Percentiles rank a stretch among this genome's conserved stretches.
These are phyloP conservation scores for Eufriesea mexicana DNA, from an alignment of 1,140 invertebrate species.

Conservation along the genomic window DNA sequence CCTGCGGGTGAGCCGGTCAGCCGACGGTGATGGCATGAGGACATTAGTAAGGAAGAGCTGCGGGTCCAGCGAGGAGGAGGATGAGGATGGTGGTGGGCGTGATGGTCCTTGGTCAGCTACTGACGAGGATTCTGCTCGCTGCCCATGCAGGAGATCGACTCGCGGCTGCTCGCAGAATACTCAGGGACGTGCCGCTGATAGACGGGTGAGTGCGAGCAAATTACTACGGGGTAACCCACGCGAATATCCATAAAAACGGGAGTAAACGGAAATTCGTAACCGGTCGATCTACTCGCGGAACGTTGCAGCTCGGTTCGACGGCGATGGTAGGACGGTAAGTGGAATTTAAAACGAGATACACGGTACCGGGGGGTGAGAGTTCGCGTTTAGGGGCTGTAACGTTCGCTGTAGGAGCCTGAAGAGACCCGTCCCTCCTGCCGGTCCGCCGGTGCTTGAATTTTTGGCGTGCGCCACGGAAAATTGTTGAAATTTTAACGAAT, in stretches of 20 bases:
- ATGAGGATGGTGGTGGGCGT: slow-evolving; percentile 82
- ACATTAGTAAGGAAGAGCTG: slow-evolving; percentile 77
- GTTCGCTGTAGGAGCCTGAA: neutral
- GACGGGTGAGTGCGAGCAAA: slow-evolving; percentile 76
- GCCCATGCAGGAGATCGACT: slow-evolving; percentile 80
- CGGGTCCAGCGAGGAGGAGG: slow-evolving; percentile 80
- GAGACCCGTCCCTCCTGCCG: neutral
- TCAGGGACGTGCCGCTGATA: slow-evolving; percentile 80
- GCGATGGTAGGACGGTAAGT: neutral
- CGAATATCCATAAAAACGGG: too few relatives aligned
- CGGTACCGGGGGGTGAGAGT: neutral
- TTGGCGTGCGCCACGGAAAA: slow-evolving; percentile 10
- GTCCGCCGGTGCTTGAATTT: neutral
- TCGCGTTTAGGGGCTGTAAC: neutral
- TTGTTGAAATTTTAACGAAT: slow-evolving; percentile 51
- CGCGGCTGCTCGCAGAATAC: slow-evolving; percentile 79
- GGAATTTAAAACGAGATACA: slow-evolving; percentile 5
- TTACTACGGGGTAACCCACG: neutral
- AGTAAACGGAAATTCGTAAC: too few relatives aligned
- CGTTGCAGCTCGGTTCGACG: too few relatives aligned
- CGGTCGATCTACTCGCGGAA: neutral
- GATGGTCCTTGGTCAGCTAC: slow-evolving; percentile 81
- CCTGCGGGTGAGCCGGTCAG: slow-evolving; percentile 63
- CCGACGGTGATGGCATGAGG: slow-evolving; percentile 79
- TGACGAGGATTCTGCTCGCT: slow-evolving; percentile 79